Evolutionary conservation across 2,888 invertebrate species (phyloP), one percentile per base, ranked within the genome.

Genomic region (Sinhomidia bicolor): DNA sequence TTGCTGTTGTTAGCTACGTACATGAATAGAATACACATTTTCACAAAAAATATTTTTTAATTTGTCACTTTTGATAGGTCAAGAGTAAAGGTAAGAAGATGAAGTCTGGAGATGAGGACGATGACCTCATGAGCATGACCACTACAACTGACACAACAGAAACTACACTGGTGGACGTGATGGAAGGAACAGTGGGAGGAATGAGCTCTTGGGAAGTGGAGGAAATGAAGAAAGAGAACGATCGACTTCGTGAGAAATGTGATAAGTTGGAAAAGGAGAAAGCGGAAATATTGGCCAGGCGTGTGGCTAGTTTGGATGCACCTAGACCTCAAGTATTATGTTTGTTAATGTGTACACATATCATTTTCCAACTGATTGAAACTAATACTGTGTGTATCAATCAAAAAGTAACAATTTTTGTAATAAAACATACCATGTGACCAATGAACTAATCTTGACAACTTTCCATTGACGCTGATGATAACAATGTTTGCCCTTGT

Each of bases 251-350:
- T 14, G 91, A 91, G 74, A 92, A 92, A 92, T 97, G 97, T 92
- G 97, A 97, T 93, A 95, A 96, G 92, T 95, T 97, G 7, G 98
- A 98, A 93, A 96, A 97, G 91, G 98, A 98, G 93, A 98, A 97
- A 93, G 97, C 96, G 93, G 97, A 98, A 92, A 96, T 97, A 91
- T 93, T 97, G 76, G 82, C 91, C n/a, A 88, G 92, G 32, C 84
- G 92, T 20, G 92, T 92, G 29, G 89, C 91, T 9, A 91, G 87
- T 57, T 83, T 92, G 68, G 92, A 92, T 84, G 91, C 92, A 26
- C 92, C 92, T 10, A 90, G 92, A 90, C 89, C 90, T 78, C 92
- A 92, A 80, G 92, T 92, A 88, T 36, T 76, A 74, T 23, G 14
- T 20, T 57, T 17, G 3, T 5, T 6, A 57, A 47, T 57, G 20